A percentile compares a stretch with the other conserved stretches of the same genome.
Conservation (phyloP, 2,888 invertebrate genomes). For the Protophormia terraenovae region DNA sequence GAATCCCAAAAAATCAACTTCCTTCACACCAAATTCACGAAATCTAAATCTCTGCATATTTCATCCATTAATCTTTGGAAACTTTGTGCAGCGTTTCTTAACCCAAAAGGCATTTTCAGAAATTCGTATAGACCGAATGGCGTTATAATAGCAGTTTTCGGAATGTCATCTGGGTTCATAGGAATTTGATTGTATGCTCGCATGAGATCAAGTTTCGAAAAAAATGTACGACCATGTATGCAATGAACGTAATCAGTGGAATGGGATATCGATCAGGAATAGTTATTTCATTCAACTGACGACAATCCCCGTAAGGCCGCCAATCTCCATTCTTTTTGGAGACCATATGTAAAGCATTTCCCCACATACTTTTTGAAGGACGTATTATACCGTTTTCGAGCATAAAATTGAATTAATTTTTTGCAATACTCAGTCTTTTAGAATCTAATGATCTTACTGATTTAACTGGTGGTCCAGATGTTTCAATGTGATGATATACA, state of each 20-base stretch:
- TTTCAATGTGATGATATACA: not conserved
- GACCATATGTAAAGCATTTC: not conserved
- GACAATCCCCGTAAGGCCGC: not conserved
- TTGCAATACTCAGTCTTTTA: too few species aligned
- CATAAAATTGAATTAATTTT: too few species aligned
- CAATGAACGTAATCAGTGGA: too few species aligned
- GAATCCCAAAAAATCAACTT: not conserved
- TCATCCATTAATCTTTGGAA: not conserved
- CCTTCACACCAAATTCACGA: not conserved
- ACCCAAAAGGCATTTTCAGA: not conserved
- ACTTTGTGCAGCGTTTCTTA: not conserved
- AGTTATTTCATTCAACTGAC: not conserved
- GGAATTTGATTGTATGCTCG: not conserved
- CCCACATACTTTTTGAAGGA: too few species aligned
- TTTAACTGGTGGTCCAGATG: not conserved
- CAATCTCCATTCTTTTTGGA: too few species aligned
- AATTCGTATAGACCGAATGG: not conserved
- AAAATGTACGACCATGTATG: too few species aligned
- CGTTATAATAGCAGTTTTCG: not conserved
- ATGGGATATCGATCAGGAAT: not conserved
- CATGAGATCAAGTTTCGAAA: not conserved
- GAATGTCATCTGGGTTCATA: not conserved
- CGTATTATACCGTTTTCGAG: too few species aligned
- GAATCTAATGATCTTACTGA: not conserved
- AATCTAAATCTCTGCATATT: not conserved